phyloP scores from a whole-genome alignment of 2,797 vertebrate genomes.

The Scleropages formosus region DNA sequence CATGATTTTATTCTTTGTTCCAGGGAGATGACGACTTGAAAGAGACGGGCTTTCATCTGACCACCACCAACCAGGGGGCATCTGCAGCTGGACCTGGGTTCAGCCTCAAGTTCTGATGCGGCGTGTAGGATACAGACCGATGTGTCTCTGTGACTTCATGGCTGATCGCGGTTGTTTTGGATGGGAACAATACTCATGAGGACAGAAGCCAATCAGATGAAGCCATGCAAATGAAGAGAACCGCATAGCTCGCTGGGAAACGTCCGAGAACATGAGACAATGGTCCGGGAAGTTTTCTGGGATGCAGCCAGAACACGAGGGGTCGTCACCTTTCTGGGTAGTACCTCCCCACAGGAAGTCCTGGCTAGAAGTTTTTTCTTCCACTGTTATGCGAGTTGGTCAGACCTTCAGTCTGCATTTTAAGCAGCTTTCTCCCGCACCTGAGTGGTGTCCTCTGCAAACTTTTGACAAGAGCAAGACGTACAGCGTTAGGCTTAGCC shows the following conservation, averaged over 20 bases:
- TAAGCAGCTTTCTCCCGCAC: background rate
- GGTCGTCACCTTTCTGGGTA: background rate
- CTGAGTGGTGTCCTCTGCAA: background rate
- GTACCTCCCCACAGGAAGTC: background rate
- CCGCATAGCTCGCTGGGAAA: background rate
- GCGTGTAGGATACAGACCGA: slow-evolving; percentile 17
- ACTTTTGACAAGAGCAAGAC: background rate
- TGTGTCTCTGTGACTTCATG: slow-evolving; percentile 5
- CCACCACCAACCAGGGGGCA: slow-evolving; percentile 90
- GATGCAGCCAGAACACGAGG: background rate
- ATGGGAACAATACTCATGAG: slow-evolving; percentile 6
- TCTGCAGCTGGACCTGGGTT: slow-evolving; percentile 94
- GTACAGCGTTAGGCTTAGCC: background rate
- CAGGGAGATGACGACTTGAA: slow-evolving; percentile 95
- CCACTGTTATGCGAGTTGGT: background rate
- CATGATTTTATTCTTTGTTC: background rate
- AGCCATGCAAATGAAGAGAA: background rate
- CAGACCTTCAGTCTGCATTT: slow-evolving; percentile 6
- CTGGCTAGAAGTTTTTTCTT: background rate
- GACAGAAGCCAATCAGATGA: background rate
- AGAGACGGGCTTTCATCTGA: slow-evolving; percentile 94
- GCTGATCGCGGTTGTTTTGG: background rate
- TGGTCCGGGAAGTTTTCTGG: background rate
- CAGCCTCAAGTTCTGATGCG: slow-evolving; percentile 89
- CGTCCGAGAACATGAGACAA: background rate